Base-by-base conservation (phyloP, 1,140 invertebrate genomes). In the Notospermus geniculatus region DNA sequence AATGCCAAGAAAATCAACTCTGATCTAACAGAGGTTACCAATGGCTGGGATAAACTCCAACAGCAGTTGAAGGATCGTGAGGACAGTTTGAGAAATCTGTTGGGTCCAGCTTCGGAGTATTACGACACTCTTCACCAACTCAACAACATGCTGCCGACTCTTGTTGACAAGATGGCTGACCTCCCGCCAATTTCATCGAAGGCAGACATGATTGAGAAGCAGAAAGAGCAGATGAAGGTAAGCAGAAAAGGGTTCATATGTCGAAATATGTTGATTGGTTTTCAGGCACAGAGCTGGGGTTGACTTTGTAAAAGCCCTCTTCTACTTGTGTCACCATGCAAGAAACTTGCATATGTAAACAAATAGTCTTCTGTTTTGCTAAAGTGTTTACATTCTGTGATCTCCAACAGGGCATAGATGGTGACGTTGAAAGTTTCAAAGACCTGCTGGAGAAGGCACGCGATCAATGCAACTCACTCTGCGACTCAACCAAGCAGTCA, bases 401-500 rank as follows among this genome's bases (percentile, higher is more conserved):
- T n/a, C n/a, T n/a, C n/a, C n/a, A n/a, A n/a, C n/a, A 84, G 84
- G 88, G 91, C 72, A 80, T 96, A 9, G 92, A 95, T 73, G 84
- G 91, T 19, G 91, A 96, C 74, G 79, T 96, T 50, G 91, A 93
- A 78, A 89, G 89, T 4, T 91, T 94, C 27, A 65, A 72, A 29
- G 64, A 69, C 27, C 78, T 93, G 4, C 78, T 97, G 52, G 90
- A 91, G 9, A 91, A 95, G 78, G 87, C 92, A 28, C 92, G 95
- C 78, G 87, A 90, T 4, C 87, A 93, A 0, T 93, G 92, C 13
- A 88, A 88, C 13, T 88, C 93, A 39, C 79, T 98, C 0, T 91
- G 89, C 71, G 88, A 91, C 60, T 91, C 94, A 52, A 82, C 96
- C n/a, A 91, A 91, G 60, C 94, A 97, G 81, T 87, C 92, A 2